Conservation (phyloP, 2,888 invertebrate species). For the Lydus trimaculatus region DNA sequence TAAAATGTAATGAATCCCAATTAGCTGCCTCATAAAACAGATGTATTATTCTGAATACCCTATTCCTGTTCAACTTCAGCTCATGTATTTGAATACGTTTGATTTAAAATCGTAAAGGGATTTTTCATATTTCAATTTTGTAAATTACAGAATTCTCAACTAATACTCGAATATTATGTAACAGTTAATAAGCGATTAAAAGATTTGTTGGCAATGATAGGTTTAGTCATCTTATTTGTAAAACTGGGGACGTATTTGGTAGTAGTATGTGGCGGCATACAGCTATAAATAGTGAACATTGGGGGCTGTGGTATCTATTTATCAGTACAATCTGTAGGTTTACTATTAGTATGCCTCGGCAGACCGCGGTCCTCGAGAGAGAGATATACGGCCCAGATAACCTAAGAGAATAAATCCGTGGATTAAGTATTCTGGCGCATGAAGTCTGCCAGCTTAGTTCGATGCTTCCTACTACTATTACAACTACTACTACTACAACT, state of each 20-base stretch:
- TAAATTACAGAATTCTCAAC: background rate
- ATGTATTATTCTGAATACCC: constrained; percentile 33
- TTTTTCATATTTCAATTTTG: background rate
- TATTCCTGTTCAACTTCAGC: background rate
- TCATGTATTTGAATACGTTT: background rate
- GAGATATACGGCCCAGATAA: constrained; percentile 61
- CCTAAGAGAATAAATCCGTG: constrained; percentile 60
- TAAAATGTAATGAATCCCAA: constrained; percentile 54
- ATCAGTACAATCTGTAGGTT: constrained; percentile 61
- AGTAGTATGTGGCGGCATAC: constrained; percentile 48
- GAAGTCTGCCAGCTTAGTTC: constrained; percentile 48
- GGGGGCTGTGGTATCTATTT: constrained; percentile 59
- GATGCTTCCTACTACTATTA: constrained; percentile 16
- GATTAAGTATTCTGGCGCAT: constrained; percentile 56
- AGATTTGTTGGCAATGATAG: background rate
- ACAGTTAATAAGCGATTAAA: constrained; percentile 4
- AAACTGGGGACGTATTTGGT: constrained; percentile 10
- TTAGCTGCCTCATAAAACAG: constrained; percentile 54
- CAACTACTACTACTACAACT: constrained; percentile 18
- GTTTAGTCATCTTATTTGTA: background rate
- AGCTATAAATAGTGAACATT: constrained; percentile 55
- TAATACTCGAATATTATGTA: background rate
- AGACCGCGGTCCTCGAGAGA: constrained; percentile 55
- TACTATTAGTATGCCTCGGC: constrained; percentile 60
- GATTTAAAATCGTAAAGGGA: background rate